Conservation (phyloP, 2,888 invertebrate genomes). For the Lagria hirta region DNA sequence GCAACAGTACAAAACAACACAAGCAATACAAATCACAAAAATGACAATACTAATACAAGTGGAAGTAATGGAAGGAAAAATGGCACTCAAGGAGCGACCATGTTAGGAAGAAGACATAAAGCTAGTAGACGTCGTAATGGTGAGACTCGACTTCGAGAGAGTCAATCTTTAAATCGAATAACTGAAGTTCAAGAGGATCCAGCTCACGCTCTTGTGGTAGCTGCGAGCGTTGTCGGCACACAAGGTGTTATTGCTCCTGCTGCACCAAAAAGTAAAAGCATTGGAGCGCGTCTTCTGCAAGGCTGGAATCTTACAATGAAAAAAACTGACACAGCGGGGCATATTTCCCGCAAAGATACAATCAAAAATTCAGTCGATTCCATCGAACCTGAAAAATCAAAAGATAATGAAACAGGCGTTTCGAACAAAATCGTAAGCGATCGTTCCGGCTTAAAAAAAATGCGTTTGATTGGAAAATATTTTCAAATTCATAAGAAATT, state of each 20-base stretch:
- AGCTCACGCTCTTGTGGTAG: slow-evolving; percentile 47
- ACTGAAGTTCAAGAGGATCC: slow-evolving; percentile 82
- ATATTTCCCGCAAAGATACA: slow-evolving; percentile 39
- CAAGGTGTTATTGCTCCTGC: slow-evolving; percentile 45
- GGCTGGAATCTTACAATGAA: slow-evolving; percentile 41
- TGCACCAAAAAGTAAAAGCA: slow-evolving; percentile 52
- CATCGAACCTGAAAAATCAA: slow-evolving; percentile 15
- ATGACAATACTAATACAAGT: slow-evolving; percentile 40
- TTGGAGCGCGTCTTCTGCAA: slow-evolving; percentile 58
- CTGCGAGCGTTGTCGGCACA: slow-evolving; percentile 46
- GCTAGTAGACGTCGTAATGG: slow-evolving; percentile 61
- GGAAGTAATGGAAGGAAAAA: slow-evolving; percentile 46
- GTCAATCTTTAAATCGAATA: slow-evolving; percentile 81
- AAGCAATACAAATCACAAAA: slow-evolving; percentile 31
- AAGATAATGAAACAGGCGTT: slow-evolving; percentile 40
- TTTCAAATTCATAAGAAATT: slow-evolving; percentile 68
- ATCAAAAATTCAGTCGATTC: slow-evolving; percentile 27
- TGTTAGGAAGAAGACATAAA: slow-evolving; percentile 58
- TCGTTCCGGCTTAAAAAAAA: slow-evolving; percentile 55
- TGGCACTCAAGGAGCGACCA: slow-evolving; percentile 45
- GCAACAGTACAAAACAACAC: slow-evolving; percentile 27
- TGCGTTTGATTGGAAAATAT: slow-evolving; percentile 65
- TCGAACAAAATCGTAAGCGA: slow-evolving; percentile 34
- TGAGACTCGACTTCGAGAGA: slow-evolving; percentile 72
- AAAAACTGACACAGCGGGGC: slow-evolving; percentile 33